Conservation (phyloP, 2,113 vertebrate genomes). For the Ifrita kowaldi region DNA sequence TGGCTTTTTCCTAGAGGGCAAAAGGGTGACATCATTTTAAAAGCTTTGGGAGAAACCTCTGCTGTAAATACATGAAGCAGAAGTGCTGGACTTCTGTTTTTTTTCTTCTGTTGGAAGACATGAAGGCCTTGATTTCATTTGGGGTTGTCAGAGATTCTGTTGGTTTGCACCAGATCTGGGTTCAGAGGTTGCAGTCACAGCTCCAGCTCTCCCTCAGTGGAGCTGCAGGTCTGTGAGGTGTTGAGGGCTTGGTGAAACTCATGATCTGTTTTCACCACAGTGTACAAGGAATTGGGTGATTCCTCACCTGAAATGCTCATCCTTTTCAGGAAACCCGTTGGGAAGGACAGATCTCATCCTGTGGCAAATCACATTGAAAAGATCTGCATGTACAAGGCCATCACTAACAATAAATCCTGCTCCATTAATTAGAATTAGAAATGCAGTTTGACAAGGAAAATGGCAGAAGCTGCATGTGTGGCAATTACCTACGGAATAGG, state of each 20-base stretch:
- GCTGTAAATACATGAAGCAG: background rate
- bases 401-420: background rate
- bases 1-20: background rate
- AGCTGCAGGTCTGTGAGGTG: background rate
- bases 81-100: background rate
- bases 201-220: background rate
- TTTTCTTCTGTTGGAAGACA: background rate
- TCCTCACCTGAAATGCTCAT: background rate
- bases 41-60: background rate
- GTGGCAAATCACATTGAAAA: background rate
- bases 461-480: background rate
- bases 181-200: background rate
- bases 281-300: background rate
- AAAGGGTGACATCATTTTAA: background rate
- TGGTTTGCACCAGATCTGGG: background rate
- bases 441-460: background rate
- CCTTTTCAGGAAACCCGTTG: background rate
- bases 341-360: background rate
- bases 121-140: background rate
- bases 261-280: background rate
- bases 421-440: background rate
- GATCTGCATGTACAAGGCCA: background rate
- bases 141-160: background rate
- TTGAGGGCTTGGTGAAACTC: background rate
- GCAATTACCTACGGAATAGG: background rate